Conservation (phyloP, 2,888 invertebrate species). For the Ferdinandea cuprea region DNA sequence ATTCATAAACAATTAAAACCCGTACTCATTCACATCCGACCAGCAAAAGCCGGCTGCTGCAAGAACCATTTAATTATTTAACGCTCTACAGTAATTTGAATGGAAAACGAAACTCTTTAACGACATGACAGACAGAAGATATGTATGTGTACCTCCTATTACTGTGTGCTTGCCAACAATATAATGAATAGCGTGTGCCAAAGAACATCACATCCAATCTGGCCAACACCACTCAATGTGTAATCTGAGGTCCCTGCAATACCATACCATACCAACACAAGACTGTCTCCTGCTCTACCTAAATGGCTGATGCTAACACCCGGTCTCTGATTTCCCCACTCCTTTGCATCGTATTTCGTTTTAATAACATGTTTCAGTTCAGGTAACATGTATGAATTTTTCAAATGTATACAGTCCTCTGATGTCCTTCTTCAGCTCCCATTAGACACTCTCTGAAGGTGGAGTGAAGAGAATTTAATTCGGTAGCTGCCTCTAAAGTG, state of each 20-base stretch:
- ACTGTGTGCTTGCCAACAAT: constrained; percentile 28
- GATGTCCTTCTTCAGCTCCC: constrained; percentile 59
- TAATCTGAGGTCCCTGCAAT: constrained; percentile 44
- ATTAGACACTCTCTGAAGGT: constrained; percentile 48
- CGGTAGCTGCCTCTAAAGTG: constrained; percentile 67
- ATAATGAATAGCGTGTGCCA: constrained; percentile 49
- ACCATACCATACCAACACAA: constrained; percentile 19
- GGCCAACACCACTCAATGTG: constrained; percentile 55
- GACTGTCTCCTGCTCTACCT: neutral
- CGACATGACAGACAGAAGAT: constrained; percentile 47
- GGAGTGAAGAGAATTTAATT: constrained; percentile 57
- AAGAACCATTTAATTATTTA: constrained; percentile 58
- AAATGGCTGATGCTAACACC: constrained; percentile 9
- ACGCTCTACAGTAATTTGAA: constrained; percentile 48
- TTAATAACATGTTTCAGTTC: constrained; percentile 71
- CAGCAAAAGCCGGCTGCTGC: constrained; percentile 5
- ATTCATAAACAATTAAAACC: constrained; percentile 45
- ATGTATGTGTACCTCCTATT: constrained; percentile 46
- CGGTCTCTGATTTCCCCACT: constrained; percentile 31
- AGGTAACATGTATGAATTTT: constrained; percentile 71
- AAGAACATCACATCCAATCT: constrained; percentile 62
- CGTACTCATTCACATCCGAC: constrained; percentile 14
- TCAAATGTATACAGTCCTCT: constrained; percentile 51
- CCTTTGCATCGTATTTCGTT: constrained; percentile 59
- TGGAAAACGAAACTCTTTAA: constrained; percentile 59